phyloP scores from a whole-genome alignment of 2,888 invertebrate genomes.

The Chironomus riparius region DNA sequence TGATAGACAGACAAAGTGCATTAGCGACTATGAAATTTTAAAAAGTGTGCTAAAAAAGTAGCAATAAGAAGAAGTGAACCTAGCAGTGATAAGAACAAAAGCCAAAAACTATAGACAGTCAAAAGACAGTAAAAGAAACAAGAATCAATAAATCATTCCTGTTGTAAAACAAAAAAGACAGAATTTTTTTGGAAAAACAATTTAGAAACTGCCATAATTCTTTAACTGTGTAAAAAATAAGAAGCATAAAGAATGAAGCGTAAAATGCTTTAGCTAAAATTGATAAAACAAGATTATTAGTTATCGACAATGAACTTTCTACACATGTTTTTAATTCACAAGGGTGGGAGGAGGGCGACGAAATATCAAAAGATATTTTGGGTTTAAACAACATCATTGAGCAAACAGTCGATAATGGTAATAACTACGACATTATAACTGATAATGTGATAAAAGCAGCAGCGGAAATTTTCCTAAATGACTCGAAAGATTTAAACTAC shows the following conservation, averaged over 20 bases:
- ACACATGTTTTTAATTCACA: constrained; percentile 21
- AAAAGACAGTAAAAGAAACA: constrained; percentile 2
- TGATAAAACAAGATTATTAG: constrained; percentile 22
- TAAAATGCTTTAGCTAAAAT: constrained; percentile 19
- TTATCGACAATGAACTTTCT: constrained; percentile 18
- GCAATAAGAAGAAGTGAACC: too few relatives aligned
- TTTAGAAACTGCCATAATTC: constrained; percentile 27
- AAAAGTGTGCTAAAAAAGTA: too few relatives aligned
- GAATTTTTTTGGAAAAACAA: constrained; percentile 7
- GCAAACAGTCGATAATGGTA: not conserved
- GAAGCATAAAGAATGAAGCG: not conserved
- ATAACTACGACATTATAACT: not conserved
- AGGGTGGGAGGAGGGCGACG: constrained; percentile 19
- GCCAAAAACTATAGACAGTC: not conserved
- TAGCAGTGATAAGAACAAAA: not conserved
- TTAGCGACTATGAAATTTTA: too few relatives aligned
- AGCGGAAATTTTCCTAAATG: constrained; percentile 10
- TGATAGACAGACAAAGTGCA: too few relatives aligned
- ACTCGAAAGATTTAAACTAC: not conserved
- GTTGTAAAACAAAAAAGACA: not conserved
- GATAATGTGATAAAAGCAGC: constrained; percentile 21
- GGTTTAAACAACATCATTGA: not conserved
- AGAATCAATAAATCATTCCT: constrained; percentile 25
- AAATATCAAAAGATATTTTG: not conserved
- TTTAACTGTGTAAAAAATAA: not conserved